These are phyloP conservation scores for Pungitius pungitius DNA, from an alignment of 2,113 vertebrate genomes.

Conservation along the genomic window DNA sequence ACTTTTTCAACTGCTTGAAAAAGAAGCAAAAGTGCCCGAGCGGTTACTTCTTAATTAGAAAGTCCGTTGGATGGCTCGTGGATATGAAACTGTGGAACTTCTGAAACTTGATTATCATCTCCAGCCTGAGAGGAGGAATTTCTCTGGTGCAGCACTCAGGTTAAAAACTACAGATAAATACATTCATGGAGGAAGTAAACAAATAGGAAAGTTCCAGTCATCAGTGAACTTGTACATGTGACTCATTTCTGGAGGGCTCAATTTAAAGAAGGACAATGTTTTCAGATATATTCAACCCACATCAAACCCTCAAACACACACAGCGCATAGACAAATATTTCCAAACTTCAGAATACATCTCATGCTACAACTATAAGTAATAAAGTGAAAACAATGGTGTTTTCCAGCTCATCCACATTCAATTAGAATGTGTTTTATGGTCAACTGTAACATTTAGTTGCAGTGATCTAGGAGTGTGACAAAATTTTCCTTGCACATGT, in stretches of 20 bases:
- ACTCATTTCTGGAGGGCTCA: not conserved
- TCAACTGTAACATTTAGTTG: not conserved
- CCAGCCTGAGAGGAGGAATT: slow-evolving; percentile 40
- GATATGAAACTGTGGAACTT: slow-evolving; percentile 57
- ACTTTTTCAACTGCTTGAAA: slow-evolving; percentile 62
- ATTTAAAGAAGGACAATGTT: slow-evolving; percentile 37
- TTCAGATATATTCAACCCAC: not conserved
- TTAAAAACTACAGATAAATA: slow-evolving; percentile 35
- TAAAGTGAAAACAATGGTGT: not conserved
- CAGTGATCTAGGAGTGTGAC: not conserved
- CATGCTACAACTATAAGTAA: not conserved
- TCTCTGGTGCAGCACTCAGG: slow-evolving; percentile 32
- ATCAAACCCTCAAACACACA: not conserved
- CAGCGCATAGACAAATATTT: not conserved
- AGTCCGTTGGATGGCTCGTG: slow-evolving; percentile 58
- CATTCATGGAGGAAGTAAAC: slow-evolving; percentile 50
- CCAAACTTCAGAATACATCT: not conserved
- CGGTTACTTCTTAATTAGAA: slow-evolving; percentile 72
- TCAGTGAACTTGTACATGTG: slow-evolving; percentile 11
- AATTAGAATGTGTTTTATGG: not conserved
- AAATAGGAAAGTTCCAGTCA: slow-evolving; percentile 33
- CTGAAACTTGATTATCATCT: slow-evolving; percentile 51
- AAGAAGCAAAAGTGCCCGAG: slow-evolving; percentile 48
- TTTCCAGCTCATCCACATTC: not conserved
- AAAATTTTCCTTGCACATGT: not conserved